Base-by-base conservation (phyloP, 1,140 invertebrate species). In the Drosophila insularis region DNA sequence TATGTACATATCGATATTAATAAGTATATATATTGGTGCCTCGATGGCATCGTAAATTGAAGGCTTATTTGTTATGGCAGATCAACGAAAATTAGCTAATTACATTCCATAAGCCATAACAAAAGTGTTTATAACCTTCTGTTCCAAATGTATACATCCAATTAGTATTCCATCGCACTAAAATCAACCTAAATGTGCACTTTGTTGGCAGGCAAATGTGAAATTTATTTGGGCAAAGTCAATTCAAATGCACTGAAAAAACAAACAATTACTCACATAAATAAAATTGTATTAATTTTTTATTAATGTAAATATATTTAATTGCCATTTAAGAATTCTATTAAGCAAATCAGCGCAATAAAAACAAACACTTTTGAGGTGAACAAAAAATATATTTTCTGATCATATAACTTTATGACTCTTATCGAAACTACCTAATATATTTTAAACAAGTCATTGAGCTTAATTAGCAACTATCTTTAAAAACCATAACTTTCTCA, bases 51-150 rank as follows among this genome's bases (percentile, higher is more conserved):
- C 79, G 35, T 87, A 78, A 78, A 81, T 62, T 72, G 27, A 37
- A 60, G 54, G 68, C 35, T 81, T 56, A 76, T 72, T 71, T 61
- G 63, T 71, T 69, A 50, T 50, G 43, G 58, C 54, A 70, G 61
- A 37, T 40, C 23, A 19, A 43, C 61, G 17, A 50, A 86, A 78
- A 86, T 81, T 85, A 60, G 67, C 58, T 71, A 71, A 73, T 89
- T 87, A 71, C 71, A 81, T 72, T 66, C 62, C 66, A 76, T 80
- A 84, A 80, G 63, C 63, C 56, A 68, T 71, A 77, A n/a, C 71
- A 23, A 43, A 62, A 74, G 64, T 63, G 55, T 17, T 17, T 53
- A 59, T 43, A 63, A 21, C 43, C 43, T 50, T 50, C 14, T 50
- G 43, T 50, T 21, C 39, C 46, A 10, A 50, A 50, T 13, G 43